These are phyloP conservation scores for Silurus lanzhouensis DNA, from an alignment of 2,797 vertebrate genomes.

Conservation along the genomic window DNA sequence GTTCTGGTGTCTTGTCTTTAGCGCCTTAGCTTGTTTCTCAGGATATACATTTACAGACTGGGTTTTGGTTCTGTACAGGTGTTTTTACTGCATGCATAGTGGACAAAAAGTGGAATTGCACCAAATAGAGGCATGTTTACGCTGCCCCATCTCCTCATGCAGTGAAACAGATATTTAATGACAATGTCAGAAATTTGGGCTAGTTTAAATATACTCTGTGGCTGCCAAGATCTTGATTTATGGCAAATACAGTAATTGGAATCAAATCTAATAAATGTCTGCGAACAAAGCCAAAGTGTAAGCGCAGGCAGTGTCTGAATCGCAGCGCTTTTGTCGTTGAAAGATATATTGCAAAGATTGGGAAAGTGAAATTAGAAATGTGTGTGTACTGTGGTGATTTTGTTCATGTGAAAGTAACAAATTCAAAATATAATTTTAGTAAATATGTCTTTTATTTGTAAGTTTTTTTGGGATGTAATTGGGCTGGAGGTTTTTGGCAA, in stretches of 20 bases:
- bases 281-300: not conserved
- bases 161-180: not conserved
- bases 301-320: not conserved
- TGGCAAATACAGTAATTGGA: not conserved
- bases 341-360: not conserved
- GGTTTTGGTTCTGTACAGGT: no score
- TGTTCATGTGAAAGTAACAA: not conserved
- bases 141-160: not conserved
- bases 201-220: not conserved
- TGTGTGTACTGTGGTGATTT: not conserved
- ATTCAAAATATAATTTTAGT: not conserved
- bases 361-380: not conserved
- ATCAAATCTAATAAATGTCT: not conserved
- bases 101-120: not conserved
- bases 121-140: not conserved
- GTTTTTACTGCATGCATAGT: not conserved
- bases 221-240: not conserved
- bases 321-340: no score
- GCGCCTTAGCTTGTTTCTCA: not conserved
- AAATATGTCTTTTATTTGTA: not conserved
- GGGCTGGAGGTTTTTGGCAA: not conserved
- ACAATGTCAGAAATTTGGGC: not conserved
- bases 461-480: not conserved
- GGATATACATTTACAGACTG: not conserved
- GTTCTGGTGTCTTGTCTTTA: constrained; percentile 10